Base-by-base conservation (phyloP, 2,888 invertebrate genomes). In the Mimumesa dahlbomi region DNA sequence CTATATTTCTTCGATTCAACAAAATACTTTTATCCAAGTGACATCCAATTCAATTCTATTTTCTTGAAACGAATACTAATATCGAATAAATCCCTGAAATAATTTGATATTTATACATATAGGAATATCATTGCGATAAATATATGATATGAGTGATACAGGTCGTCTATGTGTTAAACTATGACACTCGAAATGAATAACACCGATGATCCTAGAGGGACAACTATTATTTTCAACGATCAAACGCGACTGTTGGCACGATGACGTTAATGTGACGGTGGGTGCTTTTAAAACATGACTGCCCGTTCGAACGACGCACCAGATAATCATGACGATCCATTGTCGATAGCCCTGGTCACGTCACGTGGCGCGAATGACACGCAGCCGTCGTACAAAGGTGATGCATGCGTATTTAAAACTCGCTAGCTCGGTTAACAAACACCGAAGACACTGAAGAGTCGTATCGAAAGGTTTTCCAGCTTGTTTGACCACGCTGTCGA, bases 351-450 rank as follows among this genome's bases (percentile, higher is more conserved):
- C 42, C 11, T 6, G 42, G 29, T 14, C 34, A 25, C 14, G 25
- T 7, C 6, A 18, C 3, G 6, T 2, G 34, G 49, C 36, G 6
- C 0, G 42, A 31, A 5, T 62, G 43, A 53, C 38, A 48, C 34
- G 25, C 22, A 22, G 7, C 21, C 22, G 21, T 21, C 14, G 62
- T 38, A 25, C 52, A 40, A 50, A 48, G 53, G 31, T 65, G 50
- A 67, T 64, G 56, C 50, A 57, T 46, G 65, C 46, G 64, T 56
- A 50, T 64, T 64, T 64, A 57, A 67, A 67, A 57, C 38, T 18
- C 25, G 45, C 11, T 9, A 0, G 21, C 22, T 45, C 19, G 50
- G 21, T 56, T 52, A 57, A 19, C 56, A 52, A 52, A 57, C 65
- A 42, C 45, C 19, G 45, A 40, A 22, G 13, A 34, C 34, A 38